Evolutionary conservation across 2,888 invertebrate genomes (phyloP).

Genomic region (Syrista parreyssii): DNA sequence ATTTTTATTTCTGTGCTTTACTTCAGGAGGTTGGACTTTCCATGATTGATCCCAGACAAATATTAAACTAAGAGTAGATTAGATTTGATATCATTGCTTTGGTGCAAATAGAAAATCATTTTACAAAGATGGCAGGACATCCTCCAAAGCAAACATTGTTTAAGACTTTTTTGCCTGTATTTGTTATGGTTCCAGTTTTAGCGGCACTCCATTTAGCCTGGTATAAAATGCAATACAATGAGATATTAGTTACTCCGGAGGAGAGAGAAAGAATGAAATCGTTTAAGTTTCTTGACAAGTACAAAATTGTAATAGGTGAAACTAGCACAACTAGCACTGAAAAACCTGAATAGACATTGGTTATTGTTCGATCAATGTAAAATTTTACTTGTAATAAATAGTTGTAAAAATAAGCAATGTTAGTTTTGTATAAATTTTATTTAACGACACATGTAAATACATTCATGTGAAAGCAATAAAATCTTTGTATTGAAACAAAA

Average conservation of each 20-base stretch:
- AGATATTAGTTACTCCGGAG: not conserved
- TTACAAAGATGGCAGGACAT: not conserved
- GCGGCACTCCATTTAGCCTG: conserved; percentile 13
- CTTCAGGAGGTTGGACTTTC: not conserved
- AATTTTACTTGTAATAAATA: not conserved
- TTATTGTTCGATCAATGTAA: not conserved
- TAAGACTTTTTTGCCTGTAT: not conserved
- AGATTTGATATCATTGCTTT: not conserved
- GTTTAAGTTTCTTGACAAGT: not conserved
- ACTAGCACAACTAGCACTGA: not conserved
- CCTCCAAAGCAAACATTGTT: not conserved
- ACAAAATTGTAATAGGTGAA: not conserved
- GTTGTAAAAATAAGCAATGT: not conserved
- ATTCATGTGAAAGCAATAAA: not conserved
- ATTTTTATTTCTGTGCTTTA: not conserved
- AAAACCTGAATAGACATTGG: not conserved
- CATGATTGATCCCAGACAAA: not conserved
- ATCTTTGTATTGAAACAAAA: not conserved
- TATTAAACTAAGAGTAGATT: not conserved
- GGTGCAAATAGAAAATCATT: not conserved
- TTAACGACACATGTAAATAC: not conserved
- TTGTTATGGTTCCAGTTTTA: not conserved
- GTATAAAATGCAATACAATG: conserved; percentile 10
- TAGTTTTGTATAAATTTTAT: not conserved
- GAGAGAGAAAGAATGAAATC: not conserved